These are phyloP conservation scores for Cataglyphis livida DNA, from an alignment of 2,888 invertebrate genomes.

Conservation along the genomic window DNA sequence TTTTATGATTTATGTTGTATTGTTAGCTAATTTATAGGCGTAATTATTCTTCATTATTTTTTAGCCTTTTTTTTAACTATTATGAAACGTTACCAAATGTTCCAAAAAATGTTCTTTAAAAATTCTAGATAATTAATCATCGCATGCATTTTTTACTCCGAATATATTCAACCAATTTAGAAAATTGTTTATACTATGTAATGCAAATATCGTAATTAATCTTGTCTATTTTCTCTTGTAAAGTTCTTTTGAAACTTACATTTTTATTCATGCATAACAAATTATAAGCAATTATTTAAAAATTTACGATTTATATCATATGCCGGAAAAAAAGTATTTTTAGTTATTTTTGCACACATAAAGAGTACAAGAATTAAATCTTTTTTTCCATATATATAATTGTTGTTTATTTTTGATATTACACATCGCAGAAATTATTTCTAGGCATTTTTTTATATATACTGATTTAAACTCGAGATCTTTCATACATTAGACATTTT, in stretches of 20 bases:
- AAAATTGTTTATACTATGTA: neutral
- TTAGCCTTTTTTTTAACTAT: too few relatives aligned
- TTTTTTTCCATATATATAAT: neutral
- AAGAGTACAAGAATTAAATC: neutral
- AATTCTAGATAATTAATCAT: too few relatives aligned
- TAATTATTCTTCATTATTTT: too few relatives aligned
- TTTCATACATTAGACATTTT: neutral
- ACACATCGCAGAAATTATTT: neutral
- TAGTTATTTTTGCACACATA: neutral
- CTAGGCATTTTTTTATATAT: neutral
- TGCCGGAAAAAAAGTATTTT: neutral
- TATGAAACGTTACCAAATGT: too few relatives aligned
- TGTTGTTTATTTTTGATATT: slow-evolving; percentile 1
- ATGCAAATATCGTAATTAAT: neutral
- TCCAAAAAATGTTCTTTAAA: too few relatives aligned
- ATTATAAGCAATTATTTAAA: neutral
- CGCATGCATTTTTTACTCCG: too few relatives aligned
- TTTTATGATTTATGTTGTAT: neutral
- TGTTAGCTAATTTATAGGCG: neutral
- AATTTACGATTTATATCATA: neutral
- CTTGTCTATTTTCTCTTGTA: neutral
- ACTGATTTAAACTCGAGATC: neutral
- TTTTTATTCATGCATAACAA: neutral
- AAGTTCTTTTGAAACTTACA: neutral
- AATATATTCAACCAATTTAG: neutral